Base-by-base conservation (phyloP, 2,113 vertebrate species). In the Pseudorasbora parva region DNA sequence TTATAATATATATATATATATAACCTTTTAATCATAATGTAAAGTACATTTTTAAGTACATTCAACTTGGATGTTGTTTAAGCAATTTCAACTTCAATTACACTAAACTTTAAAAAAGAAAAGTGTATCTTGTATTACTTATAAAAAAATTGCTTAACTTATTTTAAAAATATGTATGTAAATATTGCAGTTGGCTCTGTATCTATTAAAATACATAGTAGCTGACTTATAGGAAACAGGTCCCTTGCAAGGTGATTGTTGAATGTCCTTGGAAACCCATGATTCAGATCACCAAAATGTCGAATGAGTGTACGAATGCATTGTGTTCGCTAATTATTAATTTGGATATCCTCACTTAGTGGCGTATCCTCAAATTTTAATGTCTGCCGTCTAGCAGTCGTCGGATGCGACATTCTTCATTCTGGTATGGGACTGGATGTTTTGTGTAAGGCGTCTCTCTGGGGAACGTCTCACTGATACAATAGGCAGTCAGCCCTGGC, bases 371-470 rank as follows among this genome's bases (percentile, higher is more conserved):
- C 57, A 45, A 41, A 66, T 45, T 71, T 45, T 62, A 27, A 85
- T 47, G 41, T 47, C 30, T 74, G 75, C 56, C 49, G 75, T 80
- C 83, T 57, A 51, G 15, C 76, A 80, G 37, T 68, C 79, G 43
- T 75, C 33, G 15, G 21, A 68, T 81, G 72, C n/a, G 73, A 66
- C 78, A 66, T 80, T 80, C 74, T 72, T 71, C 23, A 60, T 49
- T 82, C 49, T 62, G 68, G 68, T 49, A 83, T 83, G 62, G 51
- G 49, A 82, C 66, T 69, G 62, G 43, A 30, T 81, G 60, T 84
- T 87, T 84, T 78, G 86, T 85, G 37, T 85, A 66, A 68, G 43
- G 66, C 25, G 54, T 74, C 56, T 84, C 83, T 82, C 79, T 43
- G 51, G 73, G 73, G 86, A 87, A 23, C 25, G 27, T 82, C 51